Percentiles rank a stretch among this genome's conserved stretches.
Conservation (phyloP, 2,888 invertebrate genomes). For the Drosophila rellima region DNA sequence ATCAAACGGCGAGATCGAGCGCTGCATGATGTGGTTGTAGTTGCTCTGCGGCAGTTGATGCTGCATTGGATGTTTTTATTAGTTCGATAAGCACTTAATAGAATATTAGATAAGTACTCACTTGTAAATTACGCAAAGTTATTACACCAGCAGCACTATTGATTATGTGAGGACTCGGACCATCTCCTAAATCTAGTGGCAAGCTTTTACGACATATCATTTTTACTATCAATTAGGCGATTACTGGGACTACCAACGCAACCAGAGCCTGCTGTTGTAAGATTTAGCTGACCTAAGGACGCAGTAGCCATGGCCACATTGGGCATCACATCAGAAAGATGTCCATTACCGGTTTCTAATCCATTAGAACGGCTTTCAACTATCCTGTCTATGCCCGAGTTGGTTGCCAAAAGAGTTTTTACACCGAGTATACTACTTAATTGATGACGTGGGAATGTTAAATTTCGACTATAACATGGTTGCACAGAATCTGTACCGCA, state of each 20-base stretch:
- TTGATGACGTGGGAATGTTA: slow-evolving; percentile 88
- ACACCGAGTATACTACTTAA: slow-evolving; percentile 73
- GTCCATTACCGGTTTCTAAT: slow-evolving; percentile 89
- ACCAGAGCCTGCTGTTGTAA: no score
- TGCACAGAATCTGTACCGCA: slow-evolving; percentile 81
- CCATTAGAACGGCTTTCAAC: slow-evolving; percentile 87
- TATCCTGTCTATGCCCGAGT: slow-evolving; percentile 87
- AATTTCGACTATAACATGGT: slow-evolving; percentile 88
- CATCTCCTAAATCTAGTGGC: slow-evolving; percentile 96
- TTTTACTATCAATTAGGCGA: no score
- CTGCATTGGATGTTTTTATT: slow-evolving; percentile 57
- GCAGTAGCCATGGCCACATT: no score
- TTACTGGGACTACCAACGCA: no score
- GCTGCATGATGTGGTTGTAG: slow-evolving; percentile 85
- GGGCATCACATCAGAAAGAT: slow-evolving; percentile 93
- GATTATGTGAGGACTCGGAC: slow-evolving; percentile 88
- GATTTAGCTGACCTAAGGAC: no score
- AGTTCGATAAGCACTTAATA: not conserved
- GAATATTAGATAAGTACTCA: slow-evolving; percentile 42
- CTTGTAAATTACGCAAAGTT: slow-evolving; percentile 84
- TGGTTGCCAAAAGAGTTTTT: slow-evolving; percentile 58
- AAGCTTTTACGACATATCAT: no score
- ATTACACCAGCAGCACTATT: slow-evolving; percentile 74
- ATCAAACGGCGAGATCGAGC: slow-evolving; percentile 85
- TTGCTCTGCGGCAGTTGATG: slow-evolving; percentile 84